A percentile compares a stretch with the other conserved stretches of the same genome.
phyloP scores from a whole-genome alignment of 1,140 invertebrate genomes.

The Drosophila pectinifera region DNA sequence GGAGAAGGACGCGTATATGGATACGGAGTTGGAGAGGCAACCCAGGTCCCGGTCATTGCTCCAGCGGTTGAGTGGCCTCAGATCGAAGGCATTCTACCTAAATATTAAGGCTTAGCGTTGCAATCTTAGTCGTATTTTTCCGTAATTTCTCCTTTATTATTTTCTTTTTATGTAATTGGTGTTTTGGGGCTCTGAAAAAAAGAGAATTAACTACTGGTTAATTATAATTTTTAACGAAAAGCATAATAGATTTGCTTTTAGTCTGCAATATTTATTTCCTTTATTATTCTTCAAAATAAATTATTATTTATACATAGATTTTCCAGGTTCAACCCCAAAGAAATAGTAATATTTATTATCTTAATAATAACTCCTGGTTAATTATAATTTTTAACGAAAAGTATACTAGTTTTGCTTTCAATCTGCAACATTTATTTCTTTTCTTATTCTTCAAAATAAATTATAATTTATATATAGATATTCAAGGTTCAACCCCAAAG shows the following conservation, averaged over 20 bases:
- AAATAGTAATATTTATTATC: too few relatives aligned
- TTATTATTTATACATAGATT: too few relatives aligned
- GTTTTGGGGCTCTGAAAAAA: conserved; percentile 31
- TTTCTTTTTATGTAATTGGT: background rate
- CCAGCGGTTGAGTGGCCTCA: conserved; percentile 5
- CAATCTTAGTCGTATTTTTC: conserved; percentile 2
- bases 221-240: background rate
- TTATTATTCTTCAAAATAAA: too few relatives aligned
- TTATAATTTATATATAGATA: too few relatives aligned
- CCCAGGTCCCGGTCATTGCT: conserved; percentile 22
- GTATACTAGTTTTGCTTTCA: too few relatives aligned
- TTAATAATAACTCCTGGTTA: too few relatives aligned
- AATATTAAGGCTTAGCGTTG: background rate
- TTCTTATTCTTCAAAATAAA: too few relatives aligned
- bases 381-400: too few relatives aligned
- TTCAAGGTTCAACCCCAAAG: too few relatives aligned
- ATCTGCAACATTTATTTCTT: too few relatives aligned
- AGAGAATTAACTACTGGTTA: background rate
- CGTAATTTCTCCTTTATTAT: background rate
- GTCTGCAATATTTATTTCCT: background rate
- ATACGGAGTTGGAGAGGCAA: background rate
- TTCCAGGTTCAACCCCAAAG: too few relatives aligned
- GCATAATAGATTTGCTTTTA: too few relatives aligned
- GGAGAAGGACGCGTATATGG: background rate
- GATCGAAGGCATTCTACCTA: conserved; percentile 16